These are phyloP conservation scores for Anadara kagoshimensis DNA, from an alignment of 1,140 invertebrate genomes.

Conservation along the genomic window DNA sequence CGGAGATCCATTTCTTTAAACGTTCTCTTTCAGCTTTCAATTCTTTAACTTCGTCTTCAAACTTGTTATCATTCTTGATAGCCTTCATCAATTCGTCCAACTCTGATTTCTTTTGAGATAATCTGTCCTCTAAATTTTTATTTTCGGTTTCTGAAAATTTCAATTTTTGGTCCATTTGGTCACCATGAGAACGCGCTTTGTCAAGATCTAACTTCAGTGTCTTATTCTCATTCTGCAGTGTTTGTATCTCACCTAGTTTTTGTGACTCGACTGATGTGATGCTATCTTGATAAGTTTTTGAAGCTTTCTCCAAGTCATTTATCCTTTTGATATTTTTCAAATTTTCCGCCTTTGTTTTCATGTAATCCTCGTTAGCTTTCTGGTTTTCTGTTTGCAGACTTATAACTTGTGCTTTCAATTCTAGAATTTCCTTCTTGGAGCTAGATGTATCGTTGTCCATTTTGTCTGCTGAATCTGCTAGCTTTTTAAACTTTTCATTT, in stretches of 20 bases:
- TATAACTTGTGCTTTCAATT: conserved; percentile 48
- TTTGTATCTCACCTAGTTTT: conserved; percentile 43
- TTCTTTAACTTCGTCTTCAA: conserved; percentile 48
- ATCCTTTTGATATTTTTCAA: conserved; percentile 39
- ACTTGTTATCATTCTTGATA: conserved; percentile 52
- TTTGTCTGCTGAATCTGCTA: not conserved
- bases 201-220: conserved; percentile 28
- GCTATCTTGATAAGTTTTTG: conserved; percentile 33
- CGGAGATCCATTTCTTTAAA: conserved; percentile 35
- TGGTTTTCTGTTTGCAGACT: conserved; percentile 52
- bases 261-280: conserved; percentile 29
- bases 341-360: conserved; percentile 44
- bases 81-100: conserved; percentile 43
- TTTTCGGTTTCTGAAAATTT: conserved; percentile 44
- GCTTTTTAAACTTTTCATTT: conserved; percentile 12
- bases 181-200: conserved; percentile 26
- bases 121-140: conserved; percentile 40
- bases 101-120: conserved; percentile 49
- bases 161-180: conserved; percentile 31
- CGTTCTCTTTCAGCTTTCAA: conserved; percentile 35
- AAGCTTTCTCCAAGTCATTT: conserved; percentile 41
- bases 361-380: conserved; percentile 47
- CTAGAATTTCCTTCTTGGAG: conserved; percentile 32
- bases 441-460: not conserved
- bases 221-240: conserved; percentile 39